phyloP scores from a whole-genome alignment of 2,888 invertebrate species.

The Furcula furcula region DNA sequence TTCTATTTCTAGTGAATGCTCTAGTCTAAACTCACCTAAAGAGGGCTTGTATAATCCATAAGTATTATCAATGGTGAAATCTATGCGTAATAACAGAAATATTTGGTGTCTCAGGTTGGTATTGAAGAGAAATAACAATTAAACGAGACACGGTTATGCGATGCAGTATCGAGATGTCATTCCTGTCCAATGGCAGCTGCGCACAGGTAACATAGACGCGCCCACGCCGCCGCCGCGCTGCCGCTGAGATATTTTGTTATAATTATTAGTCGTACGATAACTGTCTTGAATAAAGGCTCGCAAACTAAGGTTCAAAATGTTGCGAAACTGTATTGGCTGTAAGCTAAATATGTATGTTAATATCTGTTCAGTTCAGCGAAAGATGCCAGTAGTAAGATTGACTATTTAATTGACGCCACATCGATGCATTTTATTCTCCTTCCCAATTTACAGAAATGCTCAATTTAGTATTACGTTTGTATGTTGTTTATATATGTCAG shows the following conservation, averaged over 20 bases:
- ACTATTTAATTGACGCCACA: background rate
- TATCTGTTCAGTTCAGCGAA: conserved; percentile 15
- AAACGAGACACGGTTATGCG: conserved; percentile 40
- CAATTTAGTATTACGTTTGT: conserved; percentile 7
- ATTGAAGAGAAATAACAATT: conserved; percentile 81
- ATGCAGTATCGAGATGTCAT: conserved; percentile 51
- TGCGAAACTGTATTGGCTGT: conserved; percentile 10
- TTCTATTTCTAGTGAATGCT: too few relatives aligned
- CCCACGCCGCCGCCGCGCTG: conserved; percentile 17
- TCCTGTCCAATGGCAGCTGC: conserved; percentile 36
- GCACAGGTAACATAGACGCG: conserved; percentile 38
- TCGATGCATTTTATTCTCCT: conserved; percentile 3
- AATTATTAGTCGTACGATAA: conserved; percentile 21
- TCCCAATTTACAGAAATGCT: conserved; percentile 3
- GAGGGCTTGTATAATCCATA: too few relatives aligned
- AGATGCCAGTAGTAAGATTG: conserved; percentile 1
- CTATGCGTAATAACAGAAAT: too few relatives aligned
- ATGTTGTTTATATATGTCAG: conserved; percentile 1
- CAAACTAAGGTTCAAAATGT: conserved; percentile 16
- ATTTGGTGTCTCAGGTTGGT: conserved; percentile 63
- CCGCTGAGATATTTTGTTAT: conserved; percentile 20
- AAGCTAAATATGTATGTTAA: conserved; percentile 12
- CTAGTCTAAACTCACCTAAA: too few relatives aligned
- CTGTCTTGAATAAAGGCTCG: conserved; percentile 26
- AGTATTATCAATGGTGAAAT: too few relatives aligned